These are phyloP conservation scores for Gobio gobio DNA, from an alignment of 2,113 vertebrate species.

Conservation along the genomic window DNA sequence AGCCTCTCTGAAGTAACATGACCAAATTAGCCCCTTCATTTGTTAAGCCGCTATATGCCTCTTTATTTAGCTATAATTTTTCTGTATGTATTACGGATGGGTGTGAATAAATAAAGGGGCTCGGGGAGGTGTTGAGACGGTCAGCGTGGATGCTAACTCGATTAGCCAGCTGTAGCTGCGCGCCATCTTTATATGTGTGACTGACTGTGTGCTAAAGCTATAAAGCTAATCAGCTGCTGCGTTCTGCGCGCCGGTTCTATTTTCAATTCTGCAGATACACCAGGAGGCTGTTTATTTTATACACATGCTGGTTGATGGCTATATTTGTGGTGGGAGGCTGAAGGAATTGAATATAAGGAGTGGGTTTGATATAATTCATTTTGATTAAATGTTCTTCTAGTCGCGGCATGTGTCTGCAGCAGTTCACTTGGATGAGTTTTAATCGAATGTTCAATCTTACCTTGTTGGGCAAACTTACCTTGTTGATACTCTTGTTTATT, in stretches of 20 bases:
- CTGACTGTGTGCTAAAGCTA: conserved; percentile 25
- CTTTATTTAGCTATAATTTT: background rate
- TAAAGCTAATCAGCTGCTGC: conserved; percentile 28
- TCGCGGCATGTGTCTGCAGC: background rate
- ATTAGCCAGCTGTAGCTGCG: conserved; percentile 38
- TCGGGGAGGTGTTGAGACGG: conserved; percentile 12
- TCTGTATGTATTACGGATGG: background rate
- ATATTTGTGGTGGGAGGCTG: background rate
- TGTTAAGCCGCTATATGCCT: background rate
- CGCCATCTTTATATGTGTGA: conserved; percentile 36
- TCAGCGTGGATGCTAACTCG: conserved; percentile 30
- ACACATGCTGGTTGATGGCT: background rate
- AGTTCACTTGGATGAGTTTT: background rate
- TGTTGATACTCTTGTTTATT: no score
- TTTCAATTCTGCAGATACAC: background rate
- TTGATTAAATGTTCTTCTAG: background rate
- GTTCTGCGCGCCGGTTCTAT: conserved; percentile 3
- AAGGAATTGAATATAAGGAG: background rate
- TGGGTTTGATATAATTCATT: background rate
- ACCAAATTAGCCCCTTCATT: background rate
- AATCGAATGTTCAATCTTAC: background rate
- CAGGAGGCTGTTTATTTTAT: background rate
- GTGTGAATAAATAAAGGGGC: background rate
- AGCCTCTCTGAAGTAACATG: background rate
- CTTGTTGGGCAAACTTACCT: no score